Evolutionary conservation across 2,888 invertebrate genomes (phyloP), one percentile per base, ranked within the genome.

Genomic region (Cheilosia soror): DNA sequence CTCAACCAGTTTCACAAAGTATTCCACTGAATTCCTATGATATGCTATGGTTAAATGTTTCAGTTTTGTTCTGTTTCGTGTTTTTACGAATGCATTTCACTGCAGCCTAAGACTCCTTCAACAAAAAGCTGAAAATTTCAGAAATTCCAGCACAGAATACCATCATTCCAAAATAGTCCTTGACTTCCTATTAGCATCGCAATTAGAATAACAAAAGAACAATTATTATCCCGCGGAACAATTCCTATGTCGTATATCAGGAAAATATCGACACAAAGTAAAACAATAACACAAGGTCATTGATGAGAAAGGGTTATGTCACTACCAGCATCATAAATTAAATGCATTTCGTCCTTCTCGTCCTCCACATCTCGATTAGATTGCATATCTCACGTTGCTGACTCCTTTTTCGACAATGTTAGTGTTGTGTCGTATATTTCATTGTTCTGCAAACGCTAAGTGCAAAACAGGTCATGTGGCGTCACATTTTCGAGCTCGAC

Each of bases 301-400:
- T 47, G 51, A 57, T 47, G 33, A 27, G 29, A 65, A 65, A 57
- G 75, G 75, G 75, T 75, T 75, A 57, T 57, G 75, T 65, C 65
- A 75, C 57, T 44, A 15, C 40, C 51, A 49, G 51, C n/a, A 47
- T 31, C 25, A 49, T 75, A 75, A 75, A 75, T 75, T 57, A 65
- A 37, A 51, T 53, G 25, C n/a, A 29, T 27, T 31, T 37, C 15
- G 51, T 40, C 42, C 42, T 53, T 13, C 37, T 13, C 27, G 20
- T 20, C 20, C 20, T 20, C 20, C 15, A 25, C 71, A 72, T 62
- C 62, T 53, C 72, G 51, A 42, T 40, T 29, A n/a, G 72, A 51
- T 42, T 62, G 33, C 73, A 57, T 20, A 20, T 57, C 53, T 55
- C 63, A 63, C 55, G 9, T 37, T 37, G 25, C 47, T 63, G 63